phyloP scores from a whole-genome alignment of 2,113 vertebrate genomes.

The Antechinus stuartii region DNA sequence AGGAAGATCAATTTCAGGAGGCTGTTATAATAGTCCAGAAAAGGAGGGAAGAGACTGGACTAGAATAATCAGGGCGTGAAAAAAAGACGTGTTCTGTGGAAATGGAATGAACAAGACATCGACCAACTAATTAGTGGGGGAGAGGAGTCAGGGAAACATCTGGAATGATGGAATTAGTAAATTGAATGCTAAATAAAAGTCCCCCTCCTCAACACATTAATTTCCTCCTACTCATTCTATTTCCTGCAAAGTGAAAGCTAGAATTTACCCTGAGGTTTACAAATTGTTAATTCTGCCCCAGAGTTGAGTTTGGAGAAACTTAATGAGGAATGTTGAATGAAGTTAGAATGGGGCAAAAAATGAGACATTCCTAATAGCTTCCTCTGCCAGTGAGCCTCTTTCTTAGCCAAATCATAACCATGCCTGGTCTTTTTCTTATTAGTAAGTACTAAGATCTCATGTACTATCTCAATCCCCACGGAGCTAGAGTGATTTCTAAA shows the following conservation, averaged over 20 bases:
- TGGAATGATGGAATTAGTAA: constrained; percentile 32
- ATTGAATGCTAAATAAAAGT: constrained; percentile 48
- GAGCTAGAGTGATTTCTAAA: constrained; percentile 33
- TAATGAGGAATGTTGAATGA: neutral
- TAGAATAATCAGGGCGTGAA: neutral
- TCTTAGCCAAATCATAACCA: neutral
- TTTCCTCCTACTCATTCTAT: constrained; percentile 45
- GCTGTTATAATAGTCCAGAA: neutral
- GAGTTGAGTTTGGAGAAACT: constrained; percentile 42
- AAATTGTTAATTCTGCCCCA: constrained; percentile 29
- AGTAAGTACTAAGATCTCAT: neutral
- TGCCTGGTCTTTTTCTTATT: constrained; percentile 27
- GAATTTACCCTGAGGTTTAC: constrained; percentile 40
- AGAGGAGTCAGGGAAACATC: constrained; percentile 23
- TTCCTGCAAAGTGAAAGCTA: constrained; percentile 39
- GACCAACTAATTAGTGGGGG: constrained; percentile 44
- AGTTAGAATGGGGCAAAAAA: constrained; percentile 12
- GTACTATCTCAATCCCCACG: constrained; percentile 38
- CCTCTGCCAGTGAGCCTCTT: neutral
- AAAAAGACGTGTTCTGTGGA: neutral
- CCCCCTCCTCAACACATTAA: constrained; percentile 38
- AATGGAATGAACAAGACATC: neutral
- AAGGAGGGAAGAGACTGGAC: neutral
- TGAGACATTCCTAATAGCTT: neutral
- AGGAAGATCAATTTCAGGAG: neutral